Base-by-base conservation (phyloP, 2,113 vertebrate genomes). In the Sisor rabdophorus region DNA sequence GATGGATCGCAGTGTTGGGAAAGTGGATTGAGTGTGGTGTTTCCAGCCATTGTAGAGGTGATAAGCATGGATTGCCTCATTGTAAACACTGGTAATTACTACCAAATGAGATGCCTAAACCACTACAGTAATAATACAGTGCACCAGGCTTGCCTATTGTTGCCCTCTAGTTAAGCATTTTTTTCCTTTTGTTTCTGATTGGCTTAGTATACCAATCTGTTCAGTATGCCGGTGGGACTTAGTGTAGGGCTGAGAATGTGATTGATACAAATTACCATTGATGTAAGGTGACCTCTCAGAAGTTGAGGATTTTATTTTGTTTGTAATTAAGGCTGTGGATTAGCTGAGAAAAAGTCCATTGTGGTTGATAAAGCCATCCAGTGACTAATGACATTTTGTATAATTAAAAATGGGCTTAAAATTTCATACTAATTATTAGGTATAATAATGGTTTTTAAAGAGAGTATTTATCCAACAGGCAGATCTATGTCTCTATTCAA, bases 1-100 rank as follows among this genome's bases (percentile, higher is more conserved):
- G 85, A 88, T 84, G 84, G 83, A 87, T 87, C 79, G 61, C 71
- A 79, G 58, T 30, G 16, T 63, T 53, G 70, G 55, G 78, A 63
- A 55, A 79, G 81, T 47, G 73, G 78, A 54, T 72, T 69, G 54
- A 82, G 67, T 74, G 53, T 44, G 32, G 58, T 73, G 50, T 82
- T 73, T 79, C 55, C 44, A 73, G 68, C 26, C 54, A 60, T 80
- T 84, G 79, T 76, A 61, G 73, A 82, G 36, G 73, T 79, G 79
- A 74, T 60, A 82, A 83, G 69, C 74, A 82, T 44, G 71, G 58
- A 22, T 65, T n/a, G 54, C 40, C 79, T 40, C 60, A 75, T 75
- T 68, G 77, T 82, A 79, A 82, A 83, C 79, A 82, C 20, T 55
- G 64, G 65, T 85, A 80, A 83, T 78, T 80, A 77, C 56, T 69